phyloP scores from a whole-genome alignment of 2,888 invertebrate genomes.

The Thumatha senex region DNA sequence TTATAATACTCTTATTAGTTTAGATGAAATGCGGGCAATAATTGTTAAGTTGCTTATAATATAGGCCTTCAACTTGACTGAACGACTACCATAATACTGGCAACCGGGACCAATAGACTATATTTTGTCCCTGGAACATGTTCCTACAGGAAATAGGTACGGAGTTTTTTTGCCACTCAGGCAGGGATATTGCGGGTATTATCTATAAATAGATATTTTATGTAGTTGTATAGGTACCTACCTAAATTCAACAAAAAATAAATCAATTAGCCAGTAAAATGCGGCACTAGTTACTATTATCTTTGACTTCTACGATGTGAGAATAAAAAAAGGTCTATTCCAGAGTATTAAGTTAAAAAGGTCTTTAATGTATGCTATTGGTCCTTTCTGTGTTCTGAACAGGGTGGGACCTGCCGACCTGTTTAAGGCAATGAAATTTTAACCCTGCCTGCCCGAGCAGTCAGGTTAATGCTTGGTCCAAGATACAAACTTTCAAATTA shows the following conservation, averaged over 20 bases:
- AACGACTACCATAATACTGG: too few relatives aligned
- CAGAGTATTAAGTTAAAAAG: constrained; percentile 26
- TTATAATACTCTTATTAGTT: too few relatives aligned
- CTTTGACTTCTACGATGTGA: constrained; percentile 4
- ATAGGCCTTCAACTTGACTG: too few relatives aligned
- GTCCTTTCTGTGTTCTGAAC: constrained; percentile 28
- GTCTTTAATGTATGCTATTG: constrained; percentile 32
- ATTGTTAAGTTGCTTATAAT: too few relatives aligned
- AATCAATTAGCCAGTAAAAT: not conserved
- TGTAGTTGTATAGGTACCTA: constrained; percentile 1
- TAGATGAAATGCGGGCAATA: too few relatives aligned
- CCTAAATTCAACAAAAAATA: too few relatives aligned
- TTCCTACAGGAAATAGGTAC: too few relatives aligned
- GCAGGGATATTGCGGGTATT: too few relatives aligned
- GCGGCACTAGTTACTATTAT: not conserved
- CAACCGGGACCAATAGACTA: too few relatives aligned
- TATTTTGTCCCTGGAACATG: too few relatives aligned
- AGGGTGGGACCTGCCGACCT: constrained; percentile 39
- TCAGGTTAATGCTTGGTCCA: constrained; percentile 19
- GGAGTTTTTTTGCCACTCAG: too few relatives aligned
- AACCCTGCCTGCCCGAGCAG: constrained; percentile 43
- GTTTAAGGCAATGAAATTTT: constrained; percentile 66
- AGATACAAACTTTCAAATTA: not conserved
- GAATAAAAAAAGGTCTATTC: constrained; percentile 21
- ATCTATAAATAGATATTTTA: too few relatives aligned